A percentile compares a stretch with the other conserved stretches of the same genome.
phyloP scores from a whole-genome alignment of 35 echinoderm and acorn worm species.

The Strongylocentrotus purpuratus region DNA sequence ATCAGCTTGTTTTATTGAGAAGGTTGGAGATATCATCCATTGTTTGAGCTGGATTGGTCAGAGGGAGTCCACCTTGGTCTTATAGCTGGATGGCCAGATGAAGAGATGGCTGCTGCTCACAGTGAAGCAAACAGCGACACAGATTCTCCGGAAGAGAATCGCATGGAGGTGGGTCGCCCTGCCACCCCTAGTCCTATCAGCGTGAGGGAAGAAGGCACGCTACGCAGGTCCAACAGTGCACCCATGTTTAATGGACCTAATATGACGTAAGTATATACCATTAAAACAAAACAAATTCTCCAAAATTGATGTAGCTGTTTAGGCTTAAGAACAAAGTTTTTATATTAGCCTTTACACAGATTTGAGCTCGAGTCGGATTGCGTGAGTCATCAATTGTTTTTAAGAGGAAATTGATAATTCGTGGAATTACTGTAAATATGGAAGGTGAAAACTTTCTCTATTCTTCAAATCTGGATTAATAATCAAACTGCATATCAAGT shows the following conservation, averaged over 20 bases:
- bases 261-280: slow-evolving; percentile 66
- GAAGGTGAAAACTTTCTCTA: neutral
- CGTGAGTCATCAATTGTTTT: too few relatives aligned
- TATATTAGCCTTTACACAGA: too few relatives aligned
- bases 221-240: slow-evolving; percentile 91
- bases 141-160: slow-evolving; percentile 40
- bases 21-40: neutral
- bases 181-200: slow-evolving; percentile 36
- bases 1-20: neutral
- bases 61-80: neutral
- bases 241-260: slow-evolving; percentile 98
- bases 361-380: too few relatives aligned
- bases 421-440: neutral
- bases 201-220: slow-evolving; percentile 57
- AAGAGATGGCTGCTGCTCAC: slow-evolving; percentile 37
- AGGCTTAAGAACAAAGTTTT: too few relatives aligned
- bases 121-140: slow-evolving; percentile 19
- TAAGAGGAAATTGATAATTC: neutral
- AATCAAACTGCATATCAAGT: too few relatives aligned
- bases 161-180: slow-evolving; percentile 34
- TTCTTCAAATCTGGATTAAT: neutral
- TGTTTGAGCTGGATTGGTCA: slow-evolving; percentile 40
- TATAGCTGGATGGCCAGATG: slow-evolving; percentile 35
- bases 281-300: too few relatives aligned
- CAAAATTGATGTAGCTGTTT: too few relatives aligned